Evolutionary conservation across 2,888 invertebrate species (phyloP).

Genomic region (Zaprionus bogoriensis): DNA sequence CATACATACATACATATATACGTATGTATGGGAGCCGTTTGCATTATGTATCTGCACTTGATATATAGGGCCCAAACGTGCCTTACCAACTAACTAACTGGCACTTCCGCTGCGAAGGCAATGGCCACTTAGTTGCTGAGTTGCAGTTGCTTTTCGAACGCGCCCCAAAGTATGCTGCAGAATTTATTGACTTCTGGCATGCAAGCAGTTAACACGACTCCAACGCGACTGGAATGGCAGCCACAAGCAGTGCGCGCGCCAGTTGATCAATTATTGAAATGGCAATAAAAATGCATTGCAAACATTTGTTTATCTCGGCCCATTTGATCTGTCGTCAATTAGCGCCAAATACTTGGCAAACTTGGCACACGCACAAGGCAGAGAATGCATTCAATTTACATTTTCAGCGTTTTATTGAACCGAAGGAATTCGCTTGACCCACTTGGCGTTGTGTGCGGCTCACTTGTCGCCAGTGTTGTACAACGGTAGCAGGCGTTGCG

Average conservation of each 20-base stretch:
- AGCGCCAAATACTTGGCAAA: slow-evolving; percentile 27
- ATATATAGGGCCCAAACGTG: slow-evolving; percentile 55
- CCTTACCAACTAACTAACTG: slow-evolving; percentile 46
- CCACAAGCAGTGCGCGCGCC: not conserved
- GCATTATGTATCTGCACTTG: slow-evolving; percentile 28
- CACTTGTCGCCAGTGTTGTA: slow-evolving; percentile 48
- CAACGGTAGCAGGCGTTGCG: slow-evolving; percentile 64
- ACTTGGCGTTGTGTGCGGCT: not conserved
- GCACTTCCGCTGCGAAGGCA: slow-evolving; percentile 53
- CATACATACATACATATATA: slow-evolving; percentile 13
- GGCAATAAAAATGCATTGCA: not conserved
- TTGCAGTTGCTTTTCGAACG: slow-evolving; percentile 9
- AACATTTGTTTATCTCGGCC: slow-evolving; percentile 3
- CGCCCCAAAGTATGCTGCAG: slow-evolving; percentile 64
- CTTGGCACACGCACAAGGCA: slow-evolving; percentile 19
- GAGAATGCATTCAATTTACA: slow-evolving; percentile 3
- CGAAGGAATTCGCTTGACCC: slow-evolving; percentile 7
- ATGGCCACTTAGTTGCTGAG: slow-evolving; percentile 18
- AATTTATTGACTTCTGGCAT: slow-evolving; percentile 44
- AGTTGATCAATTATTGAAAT: not conserved
- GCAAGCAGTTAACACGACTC: slow-evolving; percentile 28
- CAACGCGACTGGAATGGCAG: not conserved
- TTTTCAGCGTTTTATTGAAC: slow-evolving; percentile 27
- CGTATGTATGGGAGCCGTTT: slow-evolving; percentile 6
- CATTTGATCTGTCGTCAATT: slow-evolving; percentile 30